A percentile compares a stretch with the other conserved stretches of the same genome.
These are phyloP conservation scores for Tetramorium bicarinatum DNA, from an alignment of 2,888 invertebrate species.

Conservation along the genomic window DNA sequence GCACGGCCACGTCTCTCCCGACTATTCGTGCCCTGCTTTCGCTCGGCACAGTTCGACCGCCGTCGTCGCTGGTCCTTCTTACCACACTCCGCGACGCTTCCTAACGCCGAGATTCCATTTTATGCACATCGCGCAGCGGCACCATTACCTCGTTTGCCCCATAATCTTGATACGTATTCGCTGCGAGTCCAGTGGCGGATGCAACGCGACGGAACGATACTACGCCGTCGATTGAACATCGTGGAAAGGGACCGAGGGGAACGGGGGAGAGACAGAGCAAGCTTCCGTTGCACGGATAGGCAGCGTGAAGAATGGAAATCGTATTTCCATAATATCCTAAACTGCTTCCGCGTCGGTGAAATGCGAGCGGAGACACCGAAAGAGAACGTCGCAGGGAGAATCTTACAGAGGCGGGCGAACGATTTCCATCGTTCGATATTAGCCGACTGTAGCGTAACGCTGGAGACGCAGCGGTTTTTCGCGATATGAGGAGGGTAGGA, in stretches of 20 bases:
- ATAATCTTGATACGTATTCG: constrained; percentile 25
- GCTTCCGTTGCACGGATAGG: constrained; percentile 40
- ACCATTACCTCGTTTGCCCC: constrained; percentile 9
- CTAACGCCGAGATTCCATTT: constrained; percentile 16
- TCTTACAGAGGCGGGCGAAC: constrained; percentile 41
- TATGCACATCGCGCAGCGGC: constrained; percentile 2
- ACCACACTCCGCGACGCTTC: background rate
- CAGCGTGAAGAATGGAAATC: constrained; percentile 57
- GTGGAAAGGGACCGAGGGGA: background rate
- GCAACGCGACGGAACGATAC: constrained; percentile 6
- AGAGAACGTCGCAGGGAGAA: constrained; percentile 42
- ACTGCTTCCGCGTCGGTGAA: constrained; percentile 50
- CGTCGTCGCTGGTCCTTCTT: constrained; percentile 21
- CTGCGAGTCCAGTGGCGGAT: background rate
- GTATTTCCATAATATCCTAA: constrained; percentile 65
- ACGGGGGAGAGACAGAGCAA: background rate
- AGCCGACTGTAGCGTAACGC: constrained; percentile 54
- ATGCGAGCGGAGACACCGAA: constrained; percentile 54
- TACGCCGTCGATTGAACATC: constrained; percentile 2
- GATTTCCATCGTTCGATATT: constrained; percentile 64
- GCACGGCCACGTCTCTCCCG: constrained; percentile 29
- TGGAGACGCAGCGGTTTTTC: constrained; percentile 49
- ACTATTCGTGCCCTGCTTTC: constrained; percentile 40
- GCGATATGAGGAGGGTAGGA: constrained; percentile 41
- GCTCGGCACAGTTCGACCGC: constrained; percentile 22